Percentiles rank a stretch among this genome's conserved stretches.
phyloP scores from a whole-genome alignment of 2,797 vertebrate genomes.

The Sphenopsis melanotis region DNA sequence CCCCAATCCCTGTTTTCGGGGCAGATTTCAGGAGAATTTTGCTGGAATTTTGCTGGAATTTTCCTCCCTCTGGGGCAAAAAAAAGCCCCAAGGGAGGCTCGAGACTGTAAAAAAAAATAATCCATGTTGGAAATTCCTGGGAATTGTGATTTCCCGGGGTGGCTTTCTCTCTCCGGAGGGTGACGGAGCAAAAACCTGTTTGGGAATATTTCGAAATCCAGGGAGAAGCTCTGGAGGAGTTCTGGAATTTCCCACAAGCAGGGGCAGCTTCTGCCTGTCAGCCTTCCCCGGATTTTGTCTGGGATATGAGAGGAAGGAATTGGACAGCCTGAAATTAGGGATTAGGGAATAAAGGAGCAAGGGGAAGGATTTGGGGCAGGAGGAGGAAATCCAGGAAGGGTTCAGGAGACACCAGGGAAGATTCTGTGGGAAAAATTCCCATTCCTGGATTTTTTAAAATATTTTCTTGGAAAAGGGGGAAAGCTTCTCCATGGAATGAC shows the following conservation, averaged over 20 bases:
- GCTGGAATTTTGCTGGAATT: too few species aligned
- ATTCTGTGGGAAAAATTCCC: background rate
- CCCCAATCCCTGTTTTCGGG: fast-evolving
- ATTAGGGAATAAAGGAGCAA: background rate
- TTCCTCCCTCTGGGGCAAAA: background rate
- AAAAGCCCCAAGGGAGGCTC: background rate
- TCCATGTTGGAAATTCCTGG: fast-evolving
- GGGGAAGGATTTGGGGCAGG: fast-evolving
- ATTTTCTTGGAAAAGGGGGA: background rate
- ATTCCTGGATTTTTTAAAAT: background rate
- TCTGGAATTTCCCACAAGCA: background rate
- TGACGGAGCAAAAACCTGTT: background rate
- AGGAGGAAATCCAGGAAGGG: background rate
- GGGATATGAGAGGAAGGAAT: background rate
- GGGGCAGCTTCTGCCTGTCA: background rate
- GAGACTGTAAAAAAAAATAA: fast-evolving
- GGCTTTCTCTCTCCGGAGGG: background rate
- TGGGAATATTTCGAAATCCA: background rate
- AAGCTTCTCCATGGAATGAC: background rate
- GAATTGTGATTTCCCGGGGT: fast-evolving
- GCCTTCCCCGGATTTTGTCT: background rate
- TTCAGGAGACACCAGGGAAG: fast-evolving
- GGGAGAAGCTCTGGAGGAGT: background rate
- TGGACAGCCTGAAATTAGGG: background rate
- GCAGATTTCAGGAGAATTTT: background rate